Percentiles rank a stretch among this genome's conserved stretches.
phyloP scores from a whole-genome alignment of 1,140 invertebrate genomes.

The Drosophila yakuba region DNA sequence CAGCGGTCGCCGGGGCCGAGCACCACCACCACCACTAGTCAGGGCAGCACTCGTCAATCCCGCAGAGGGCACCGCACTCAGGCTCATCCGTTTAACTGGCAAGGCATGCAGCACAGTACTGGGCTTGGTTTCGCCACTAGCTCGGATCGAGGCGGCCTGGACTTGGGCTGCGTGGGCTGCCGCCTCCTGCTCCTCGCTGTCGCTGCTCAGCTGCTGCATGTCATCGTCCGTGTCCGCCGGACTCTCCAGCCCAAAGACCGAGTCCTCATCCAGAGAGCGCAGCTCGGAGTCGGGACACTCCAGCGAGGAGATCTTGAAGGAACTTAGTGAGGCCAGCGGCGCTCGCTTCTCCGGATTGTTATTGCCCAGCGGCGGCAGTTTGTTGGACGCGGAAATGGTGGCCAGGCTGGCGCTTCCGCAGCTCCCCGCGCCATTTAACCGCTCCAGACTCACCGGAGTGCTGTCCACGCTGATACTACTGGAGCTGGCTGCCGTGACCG shows the following conservation, averaged over 20 bases:
- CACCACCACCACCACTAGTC: conserved; percentile 22
- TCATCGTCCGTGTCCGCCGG: conserved; percentile 90
- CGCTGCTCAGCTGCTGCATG: conserved; percentile 91
- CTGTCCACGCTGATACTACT: conserved; percentile 81
- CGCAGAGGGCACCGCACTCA: conserved; percentile 41
- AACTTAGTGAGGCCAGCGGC: conserved; percentile 91
- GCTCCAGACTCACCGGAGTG: conserved; percentile 71
- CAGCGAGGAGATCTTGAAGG: conserved; percentile 88
- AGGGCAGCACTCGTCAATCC: conserved; percentile 7
- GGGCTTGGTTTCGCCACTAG: conserved; percentile 17
- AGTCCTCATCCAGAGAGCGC: conserved; percentile 89
- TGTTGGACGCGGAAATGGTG: conserved; percentile 52
- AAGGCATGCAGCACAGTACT: conserved; percentile 14
- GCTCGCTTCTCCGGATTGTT: conserved; percentile 85
- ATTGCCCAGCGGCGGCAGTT: conserved; percentile 49
- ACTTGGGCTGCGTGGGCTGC: conserved; percentile 11
- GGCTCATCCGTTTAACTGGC: conserved; percentile 63
- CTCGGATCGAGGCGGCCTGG: conserved; percentile 13
- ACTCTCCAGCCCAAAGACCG: conserved; percentile 88
- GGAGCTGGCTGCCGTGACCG: conserved; percentile 57
- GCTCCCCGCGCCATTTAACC: conserved; percentile 57
- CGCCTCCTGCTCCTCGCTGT: conserved; percentile 87
- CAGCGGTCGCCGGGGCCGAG: conserved; percentile 60
- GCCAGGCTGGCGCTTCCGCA: conserved; percentile 66
- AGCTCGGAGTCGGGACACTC: conserved; percentile 88